These are phyloP conservation scores for Maniola jurtina DNA, from an alignment of 1,140 invertebrate species.

Conservation along the genomic window DNA sequence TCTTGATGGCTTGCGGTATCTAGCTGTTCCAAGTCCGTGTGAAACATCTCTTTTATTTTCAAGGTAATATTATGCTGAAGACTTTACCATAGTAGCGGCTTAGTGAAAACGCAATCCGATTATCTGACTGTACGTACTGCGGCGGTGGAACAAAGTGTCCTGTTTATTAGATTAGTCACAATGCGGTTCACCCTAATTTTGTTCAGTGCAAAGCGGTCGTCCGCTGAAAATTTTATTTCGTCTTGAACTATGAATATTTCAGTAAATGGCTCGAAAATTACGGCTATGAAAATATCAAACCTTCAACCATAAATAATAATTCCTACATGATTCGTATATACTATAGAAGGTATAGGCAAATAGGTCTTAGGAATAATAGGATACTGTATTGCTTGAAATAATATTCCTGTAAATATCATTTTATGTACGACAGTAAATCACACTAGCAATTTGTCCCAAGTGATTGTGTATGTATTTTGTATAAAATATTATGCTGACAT, in stretches of 20 bases:
- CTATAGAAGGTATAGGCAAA: no score
- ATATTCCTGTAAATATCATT: no score
- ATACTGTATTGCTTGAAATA: no score
- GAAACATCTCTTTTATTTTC: no score
- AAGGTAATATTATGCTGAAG: not conserved
- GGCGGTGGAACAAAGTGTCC: constrained; percentile 3
- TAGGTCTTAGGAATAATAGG: no score
- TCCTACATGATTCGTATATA: no score
- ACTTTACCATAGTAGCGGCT: not conserved
- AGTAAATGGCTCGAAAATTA: not conserved
- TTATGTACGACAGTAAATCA: not conserved
- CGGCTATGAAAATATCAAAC: no score
- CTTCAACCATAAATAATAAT: no score
- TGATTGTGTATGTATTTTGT: constrained; percentile 11
- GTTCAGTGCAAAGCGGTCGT: not conserved
- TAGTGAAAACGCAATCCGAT: not conserved
- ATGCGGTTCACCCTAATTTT: not conserved
- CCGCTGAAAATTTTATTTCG: not conserved
- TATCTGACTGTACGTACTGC: not conserved
- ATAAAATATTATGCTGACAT: not conserved
- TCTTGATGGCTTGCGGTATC: no score
- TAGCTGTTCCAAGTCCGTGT: no score
- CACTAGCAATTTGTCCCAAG: constrained; percentile 1
- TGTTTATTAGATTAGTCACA: constrained; percentile 2
- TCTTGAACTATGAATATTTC: not conserved